Evolutionary conservation across 2,797 vertebrate species (phyloP).

Genomic region (Heliangelus exortis): DNA sequence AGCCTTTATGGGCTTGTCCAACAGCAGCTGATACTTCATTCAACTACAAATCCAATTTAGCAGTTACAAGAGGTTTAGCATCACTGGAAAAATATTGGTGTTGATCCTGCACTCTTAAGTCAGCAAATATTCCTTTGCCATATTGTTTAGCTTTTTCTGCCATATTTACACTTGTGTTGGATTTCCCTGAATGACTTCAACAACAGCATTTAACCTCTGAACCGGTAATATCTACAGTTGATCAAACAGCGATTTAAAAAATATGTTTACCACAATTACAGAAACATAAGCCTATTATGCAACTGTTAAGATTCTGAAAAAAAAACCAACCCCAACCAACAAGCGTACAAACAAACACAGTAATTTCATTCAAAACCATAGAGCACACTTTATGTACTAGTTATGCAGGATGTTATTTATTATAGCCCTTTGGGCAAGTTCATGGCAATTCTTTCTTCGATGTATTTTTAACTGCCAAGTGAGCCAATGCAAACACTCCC

Average conservation of each 20-base stretch:
- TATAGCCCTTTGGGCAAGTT: constrained; percentile 33
- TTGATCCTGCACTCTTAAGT: constrained; percentile 78
- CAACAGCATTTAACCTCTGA: constrained; percentile 62
- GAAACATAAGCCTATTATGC: constrained; percentile 34
- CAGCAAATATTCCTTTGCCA: constrained; percentile 75
- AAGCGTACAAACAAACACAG: constrained; percentile 25
- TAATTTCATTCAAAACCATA: constrained; percentile 16
- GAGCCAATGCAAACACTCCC: constrained; percentile 1
- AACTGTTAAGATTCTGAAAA: neutral
- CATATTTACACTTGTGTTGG: constrained; percentile 69
- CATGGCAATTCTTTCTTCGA: constrained; percentile 33
- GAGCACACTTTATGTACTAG: neutral
- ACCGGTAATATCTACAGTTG: constrained; percentile 46
- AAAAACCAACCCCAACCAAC: neutral
- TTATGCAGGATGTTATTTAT: constrained; percentile 44
- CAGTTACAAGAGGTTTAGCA: constrained; percentile 85
- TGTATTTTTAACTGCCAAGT: constrained; percentile 26
- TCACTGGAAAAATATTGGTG: constrained; percentile 83
- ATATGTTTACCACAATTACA: constrained; percentile 43
- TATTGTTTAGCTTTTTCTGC: constrained; percentile 68
- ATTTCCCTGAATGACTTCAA: constrained; percentile 48
- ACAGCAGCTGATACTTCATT: constrained; percentile 89
- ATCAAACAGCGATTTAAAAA: constrained; percentile 18
- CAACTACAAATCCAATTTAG: constrained; percentile 92
- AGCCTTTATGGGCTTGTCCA: constrained; percentile 85